Percentiles rank a stretch among this genome's conserved stretches.
Evolutionary conservation across 37 sponge, comb jelly and placozoan genomes (phyloP).

Genomic region (Cladorhizidae sp.): DNA sequence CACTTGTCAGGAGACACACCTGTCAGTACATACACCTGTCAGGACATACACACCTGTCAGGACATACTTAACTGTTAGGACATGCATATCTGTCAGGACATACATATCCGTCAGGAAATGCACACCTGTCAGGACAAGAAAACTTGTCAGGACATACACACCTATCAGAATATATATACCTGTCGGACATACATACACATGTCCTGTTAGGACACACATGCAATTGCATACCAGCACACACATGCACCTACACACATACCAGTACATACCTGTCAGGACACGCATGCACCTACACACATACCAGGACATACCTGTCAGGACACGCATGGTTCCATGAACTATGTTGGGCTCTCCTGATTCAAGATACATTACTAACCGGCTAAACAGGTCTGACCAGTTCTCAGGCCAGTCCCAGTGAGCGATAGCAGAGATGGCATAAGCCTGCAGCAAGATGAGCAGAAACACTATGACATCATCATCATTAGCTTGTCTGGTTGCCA

Average conservation of each 20-base stretch:
- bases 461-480: background rate
- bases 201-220: no score
- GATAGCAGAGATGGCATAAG: conserved; percentile 77
- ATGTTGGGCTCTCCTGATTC: conserved; percentile 43
- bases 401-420: conserved; percentile 88
- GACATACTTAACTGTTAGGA: background rate
- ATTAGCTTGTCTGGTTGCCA: no score
- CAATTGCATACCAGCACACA: background rate
- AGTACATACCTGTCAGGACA: background rate
- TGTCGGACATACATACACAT: no score
- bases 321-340: conserved; percentile 79
- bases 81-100: no score
- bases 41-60: no score
- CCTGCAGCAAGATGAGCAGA: conserved; percentile 29
- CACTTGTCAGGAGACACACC: no score
- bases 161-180: no score
- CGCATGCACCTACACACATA: background rate
- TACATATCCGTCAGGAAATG: no score
- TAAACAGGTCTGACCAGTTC: conserved; percentile 73
- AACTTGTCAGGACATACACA: no score
- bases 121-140: no score
- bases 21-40: no score
- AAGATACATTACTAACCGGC: conserved; percentile 42
- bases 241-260: background rate
- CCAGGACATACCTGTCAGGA: conserved; percentile 51